Conservation (phyloP, 1,140 invertebrate species). For the Callitettix versicolor region DNA sequence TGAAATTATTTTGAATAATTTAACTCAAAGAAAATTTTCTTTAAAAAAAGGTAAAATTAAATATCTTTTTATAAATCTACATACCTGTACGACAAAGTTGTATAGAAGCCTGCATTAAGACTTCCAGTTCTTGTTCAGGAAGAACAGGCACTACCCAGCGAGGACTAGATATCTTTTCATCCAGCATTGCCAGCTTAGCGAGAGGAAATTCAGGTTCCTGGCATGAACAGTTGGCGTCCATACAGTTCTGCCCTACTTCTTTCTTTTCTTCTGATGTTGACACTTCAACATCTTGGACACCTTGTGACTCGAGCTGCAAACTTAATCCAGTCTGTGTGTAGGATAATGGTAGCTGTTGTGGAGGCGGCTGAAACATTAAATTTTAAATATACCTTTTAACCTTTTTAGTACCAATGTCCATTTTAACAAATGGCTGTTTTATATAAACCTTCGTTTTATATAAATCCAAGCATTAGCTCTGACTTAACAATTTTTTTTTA, state of each 20-base stretch:
- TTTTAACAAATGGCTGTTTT: too few relatives aligned
- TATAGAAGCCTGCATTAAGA: constrained; percentile 80
- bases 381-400: too few relatives aligned
- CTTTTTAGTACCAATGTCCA: too few relatives aligned
- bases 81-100: constrained; percentile 69
- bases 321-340: not conserved
- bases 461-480: too few relatives aligned
- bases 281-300: constrained; percentile 1
- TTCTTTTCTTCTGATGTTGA: constrained; percentile 7
- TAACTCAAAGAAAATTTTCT: too few relatives aligned
- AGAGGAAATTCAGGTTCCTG: constrained; percentile 58
- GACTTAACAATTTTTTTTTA: too few relatives aligned
- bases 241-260: constrained; percentile 13
- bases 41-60: too few relatives aligned
- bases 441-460: too few relatives aligned
- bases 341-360: not conserved
- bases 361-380: not conserved
- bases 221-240: constrained; percentile 15
- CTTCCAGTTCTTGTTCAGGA: constrained; percentile 90
- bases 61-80: too few relatives aligned
- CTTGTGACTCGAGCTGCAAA: not conserved
- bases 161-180: constrained; percentile 90
- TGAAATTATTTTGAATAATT: too few relatives aligned
- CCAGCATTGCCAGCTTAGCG: constrained; percentile 72
- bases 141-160: constrained; percentile 95